A percentile compares a stretch with the other conserved stretches of the same genome.
These are phyloP conservation scores for Epizoanthus scotinus DNA, from an alignment of 92 coral and sea anemone genomes.

Conservation along the genomic window DNA sequence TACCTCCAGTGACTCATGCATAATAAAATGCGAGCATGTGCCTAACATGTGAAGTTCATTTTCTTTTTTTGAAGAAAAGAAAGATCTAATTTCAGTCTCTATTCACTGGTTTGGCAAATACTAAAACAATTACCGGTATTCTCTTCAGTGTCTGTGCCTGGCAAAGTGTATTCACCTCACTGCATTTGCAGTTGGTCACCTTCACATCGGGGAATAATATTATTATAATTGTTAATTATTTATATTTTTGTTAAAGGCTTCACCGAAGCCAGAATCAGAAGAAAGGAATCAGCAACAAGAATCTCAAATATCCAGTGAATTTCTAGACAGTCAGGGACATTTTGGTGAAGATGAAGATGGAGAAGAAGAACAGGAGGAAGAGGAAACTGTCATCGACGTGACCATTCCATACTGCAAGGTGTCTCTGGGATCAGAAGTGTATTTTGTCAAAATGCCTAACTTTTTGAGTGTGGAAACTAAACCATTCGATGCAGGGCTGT, in stretches of 20 bases:
- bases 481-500: conserved; percentile 83
- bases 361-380: conserved; percentile 74
- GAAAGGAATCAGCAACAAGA: conserved; percentile 35
- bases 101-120: no score
- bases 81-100: no score
- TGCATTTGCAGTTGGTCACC: no score
- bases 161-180: no score
- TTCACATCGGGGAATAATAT: no score
- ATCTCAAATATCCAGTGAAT: conserved; percentile 29
- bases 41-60: no score
- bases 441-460: conserved; percentile 93
- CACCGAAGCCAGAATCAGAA: conserved; percentile 26
- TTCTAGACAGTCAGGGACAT: conserved; percentile 20
- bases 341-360: conserved; percentile 50
- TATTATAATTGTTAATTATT: no score
- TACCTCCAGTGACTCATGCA: no score
- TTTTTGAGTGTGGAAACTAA: conserved; percentile 95
- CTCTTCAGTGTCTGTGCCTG: no score
- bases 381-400: conserved; percentile 92
- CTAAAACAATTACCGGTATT: no score
- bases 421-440: conserved; percentile 87
- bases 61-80: no score
- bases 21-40: no score
- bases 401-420: conserved; percentile 92
- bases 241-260: background rate